Evolutionary conservation across 2,797 vertebrate species (phyloP).

Genomic region (Centropyge bicolor): DNA sequence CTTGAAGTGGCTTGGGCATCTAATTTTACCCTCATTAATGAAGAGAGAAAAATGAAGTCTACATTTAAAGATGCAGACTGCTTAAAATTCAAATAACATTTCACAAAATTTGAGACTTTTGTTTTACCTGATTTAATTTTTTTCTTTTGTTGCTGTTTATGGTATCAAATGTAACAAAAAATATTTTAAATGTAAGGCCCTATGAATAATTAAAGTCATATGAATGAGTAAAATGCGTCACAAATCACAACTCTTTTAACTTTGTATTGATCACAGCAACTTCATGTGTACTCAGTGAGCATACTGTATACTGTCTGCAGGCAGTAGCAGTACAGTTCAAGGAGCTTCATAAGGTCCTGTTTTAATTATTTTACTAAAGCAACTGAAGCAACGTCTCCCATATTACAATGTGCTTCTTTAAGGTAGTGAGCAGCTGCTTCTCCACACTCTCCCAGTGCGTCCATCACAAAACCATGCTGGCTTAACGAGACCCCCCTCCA

Average conservation of each 20-base stretch:
- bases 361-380: background rate
- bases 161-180: background rate
- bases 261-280: background rate
- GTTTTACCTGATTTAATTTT: background rate
- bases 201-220: no score
- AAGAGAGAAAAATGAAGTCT: background rate
- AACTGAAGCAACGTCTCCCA: background rate
- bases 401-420: conserved; percentile 24
- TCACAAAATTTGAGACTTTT: background rate
- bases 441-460: conserved; percentile 14
- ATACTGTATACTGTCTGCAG: background rate
- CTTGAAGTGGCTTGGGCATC: background rate
- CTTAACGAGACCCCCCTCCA: conserved; percentile 28
- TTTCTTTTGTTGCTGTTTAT: background rate
- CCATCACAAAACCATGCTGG: conserved; percentile 26
- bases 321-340: background rate
- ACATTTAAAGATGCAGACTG: background rate
- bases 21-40: background rate
- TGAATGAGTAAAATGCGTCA: background rate
- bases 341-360: background rate
- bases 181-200: background rate
- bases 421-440: conserved; percentile 54
- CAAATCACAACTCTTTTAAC: background rate
- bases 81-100: background rate
- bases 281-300: background rate